A percentile compares a stretch with the other conserved stretches of the same genome.
Conservation (phyloP, 2,797 vertebrate genomes). For the Dendrocincla tyrannina region DNA sequence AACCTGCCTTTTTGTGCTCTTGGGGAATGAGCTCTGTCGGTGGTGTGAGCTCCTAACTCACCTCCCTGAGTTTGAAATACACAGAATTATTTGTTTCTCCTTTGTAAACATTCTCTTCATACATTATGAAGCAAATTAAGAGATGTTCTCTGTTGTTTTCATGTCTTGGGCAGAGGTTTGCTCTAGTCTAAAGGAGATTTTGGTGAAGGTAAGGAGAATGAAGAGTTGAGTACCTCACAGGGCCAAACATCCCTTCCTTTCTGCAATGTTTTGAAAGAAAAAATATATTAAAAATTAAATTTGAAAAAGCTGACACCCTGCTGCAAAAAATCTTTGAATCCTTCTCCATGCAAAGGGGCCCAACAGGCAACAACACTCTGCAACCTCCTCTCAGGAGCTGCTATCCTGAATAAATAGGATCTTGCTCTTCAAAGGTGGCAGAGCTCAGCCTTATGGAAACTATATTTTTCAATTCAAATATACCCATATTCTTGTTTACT, state of each 20-base stretch:
- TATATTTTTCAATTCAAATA: constrained; percentile 43
- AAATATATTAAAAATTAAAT: background rate
- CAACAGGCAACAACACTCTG: constrained; percentile 22
- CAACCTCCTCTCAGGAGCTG: constrained; percentile 35
- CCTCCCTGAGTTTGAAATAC: background rate
- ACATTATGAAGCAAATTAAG: background rate
- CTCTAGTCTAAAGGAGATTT: background rate
- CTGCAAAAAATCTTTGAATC: constrained; percentile 4
- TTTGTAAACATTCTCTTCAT: background rate
- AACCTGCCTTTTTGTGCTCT: background rate
- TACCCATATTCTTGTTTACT: constrained; percentile 61
- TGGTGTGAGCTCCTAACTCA: background rate
- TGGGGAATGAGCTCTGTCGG: background rate
- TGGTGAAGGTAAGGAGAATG: background rate
- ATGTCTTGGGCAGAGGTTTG: background rate
- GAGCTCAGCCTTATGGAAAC: constrained; percentile 57
- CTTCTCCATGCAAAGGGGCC: background rate
- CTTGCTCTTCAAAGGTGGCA: constrained; percentile 35
- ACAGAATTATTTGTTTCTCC: background rate
- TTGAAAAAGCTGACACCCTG: background rate
- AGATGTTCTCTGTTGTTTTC: background rate
- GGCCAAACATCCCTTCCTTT: background rate
- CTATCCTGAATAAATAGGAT: background rate
- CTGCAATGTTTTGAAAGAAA: background rate
- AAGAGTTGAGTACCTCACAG: background rate